phyloP scores from a whole-genome alignment of 64 coral and sea anemone genomes.

The Acropora tenuis region DNA sequence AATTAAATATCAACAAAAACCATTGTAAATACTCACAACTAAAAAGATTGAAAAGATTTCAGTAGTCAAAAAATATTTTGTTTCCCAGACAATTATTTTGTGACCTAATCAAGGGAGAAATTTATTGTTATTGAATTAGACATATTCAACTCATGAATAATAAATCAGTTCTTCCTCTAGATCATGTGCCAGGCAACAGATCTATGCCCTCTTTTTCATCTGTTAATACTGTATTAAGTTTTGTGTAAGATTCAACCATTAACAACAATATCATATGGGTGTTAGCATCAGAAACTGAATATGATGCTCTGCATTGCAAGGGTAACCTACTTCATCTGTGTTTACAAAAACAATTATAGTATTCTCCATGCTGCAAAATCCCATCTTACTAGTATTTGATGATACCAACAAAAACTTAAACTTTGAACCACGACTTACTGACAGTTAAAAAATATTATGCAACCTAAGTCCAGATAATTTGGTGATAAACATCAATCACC shows the following conservation, averaged over 20 bases:
- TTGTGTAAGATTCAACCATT: no score
- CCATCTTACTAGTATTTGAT: not conserved
- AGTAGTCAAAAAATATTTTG: not conserved
- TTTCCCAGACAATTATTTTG: not conserved
- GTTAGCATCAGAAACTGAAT: no score
- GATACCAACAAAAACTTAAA: not conserved
- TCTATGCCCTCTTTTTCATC: not conserved
- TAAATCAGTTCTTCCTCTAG: conserved; percentile 9
- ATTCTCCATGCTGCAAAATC: conserved; percentile 1
- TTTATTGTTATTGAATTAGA: not conserved
- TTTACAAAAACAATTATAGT: conserved; percentile 5
- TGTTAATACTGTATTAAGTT: no score
- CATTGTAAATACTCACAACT: no score
- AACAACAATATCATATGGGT: no score
- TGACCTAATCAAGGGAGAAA: no score
- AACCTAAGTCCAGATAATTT: not conserved
- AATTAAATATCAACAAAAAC: no score
- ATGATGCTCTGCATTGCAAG: not conserved
- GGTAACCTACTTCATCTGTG: not conserved
- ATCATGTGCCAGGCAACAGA: not conserved
- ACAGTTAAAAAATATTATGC: not conserved
- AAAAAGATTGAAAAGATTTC: not conserved
- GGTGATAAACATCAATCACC: not conserved
- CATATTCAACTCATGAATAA: conserved; percentile 23
- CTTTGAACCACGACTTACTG: not conserved